Conservation (phyloP, 2,797 vertebrate species). For the Varecia variegata region DNA sequence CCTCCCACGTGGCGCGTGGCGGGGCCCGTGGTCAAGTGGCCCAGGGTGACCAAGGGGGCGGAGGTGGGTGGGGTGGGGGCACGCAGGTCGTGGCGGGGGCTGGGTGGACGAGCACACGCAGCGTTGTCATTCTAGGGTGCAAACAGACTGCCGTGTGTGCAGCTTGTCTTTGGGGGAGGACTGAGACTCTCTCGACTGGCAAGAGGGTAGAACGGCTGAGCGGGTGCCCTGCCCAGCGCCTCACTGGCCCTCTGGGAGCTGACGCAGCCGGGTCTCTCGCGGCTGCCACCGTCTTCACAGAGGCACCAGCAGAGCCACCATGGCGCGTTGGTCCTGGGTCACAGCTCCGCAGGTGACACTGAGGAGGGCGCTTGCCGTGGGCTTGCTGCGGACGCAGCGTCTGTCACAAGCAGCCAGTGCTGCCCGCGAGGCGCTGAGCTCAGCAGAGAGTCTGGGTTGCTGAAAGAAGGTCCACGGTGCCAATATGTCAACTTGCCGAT, state of each 20-base stretch:
- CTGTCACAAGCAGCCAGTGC: not conserved
- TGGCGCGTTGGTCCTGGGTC: not conserved
- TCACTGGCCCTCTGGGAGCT: not conserved
- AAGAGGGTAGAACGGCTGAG: accelerated
- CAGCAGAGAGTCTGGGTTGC: not conserved
- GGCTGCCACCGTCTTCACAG: not conserved
- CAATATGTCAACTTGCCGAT: not conserved
- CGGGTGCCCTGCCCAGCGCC: too few relatives aligned
- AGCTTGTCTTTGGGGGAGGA: not conserved
- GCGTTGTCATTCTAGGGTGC: accelerated
- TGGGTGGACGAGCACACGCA: accelerated
- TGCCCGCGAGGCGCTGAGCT: not conserved
- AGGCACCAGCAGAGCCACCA: not conserved
- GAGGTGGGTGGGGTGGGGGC: not conserved
- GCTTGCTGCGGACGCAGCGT: not conserved
- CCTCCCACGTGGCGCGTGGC: not conserved
- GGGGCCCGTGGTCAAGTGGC: not conserved
- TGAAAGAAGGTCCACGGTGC: not conserved
- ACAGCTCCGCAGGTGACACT: not conserved
- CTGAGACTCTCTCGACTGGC: accelerated
- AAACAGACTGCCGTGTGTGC: not conserved
- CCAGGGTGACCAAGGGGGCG: not conserved
- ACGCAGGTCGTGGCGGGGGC: not conserved
- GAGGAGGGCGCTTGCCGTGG: not conserved
- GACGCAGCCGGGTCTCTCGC: not conserved